A percentile compares a stretch with the other conserved stretches of the same genome.
These are phyloP conservation scores for Trilocha varians DNA, from an alignment of 2,888 invertebrate species.

Conservation along the genomic window DNA sequence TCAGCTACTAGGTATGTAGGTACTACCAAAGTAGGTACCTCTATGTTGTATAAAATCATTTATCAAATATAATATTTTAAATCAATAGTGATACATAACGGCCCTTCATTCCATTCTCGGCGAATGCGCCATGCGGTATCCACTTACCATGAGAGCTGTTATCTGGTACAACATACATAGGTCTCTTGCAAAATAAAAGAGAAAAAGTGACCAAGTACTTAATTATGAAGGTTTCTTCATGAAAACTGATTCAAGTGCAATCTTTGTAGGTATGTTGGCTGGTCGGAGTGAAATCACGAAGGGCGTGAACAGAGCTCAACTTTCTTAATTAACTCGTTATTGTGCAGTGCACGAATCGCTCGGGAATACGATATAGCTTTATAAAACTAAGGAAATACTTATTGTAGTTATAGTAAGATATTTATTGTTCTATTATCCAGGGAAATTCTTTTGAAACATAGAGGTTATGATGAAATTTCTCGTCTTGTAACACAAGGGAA, in stretches of 20 bases:
- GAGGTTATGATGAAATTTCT: too few relatives aligned
- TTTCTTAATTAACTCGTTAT: slow-evolving; percentile 41
- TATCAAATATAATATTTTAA: too few relatives aligned
- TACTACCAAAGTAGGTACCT: too few relatives aligned
- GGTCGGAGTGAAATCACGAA: slow-evolving; percentile 24
- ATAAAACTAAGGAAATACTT: background rate
- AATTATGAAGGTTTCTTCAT: background rate
- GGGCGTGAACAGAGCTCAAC: slow-evolving; percentile 20
- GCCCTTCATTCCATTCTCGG: too few relatives aligned
- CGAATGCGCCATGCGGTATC: too few relatives aligned
- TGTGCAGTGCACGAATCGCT: slow-evolving; percentile 23
- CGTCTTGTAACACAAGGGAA: too few relatives aligned
- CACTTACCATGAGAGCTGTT: too few relatives aligned
- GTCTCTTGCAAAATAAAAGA: too few relatives aligned
- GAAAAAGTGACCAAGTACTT: slow-evolving; percentile 14
- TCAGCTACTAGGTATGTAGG: too few relatives aligned
- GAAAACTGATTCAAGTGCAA: slow-evolving; percentile 15
- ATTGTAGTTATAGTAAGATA: background rate
- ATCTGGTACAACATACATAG: too few relatives aligned
- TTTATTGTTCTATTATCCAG: background rate
- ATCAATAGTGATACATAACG: too few relatives aligned
- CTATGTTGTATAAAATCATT: too few relatives aligned
- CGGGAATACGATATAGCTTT: slow-evolving; percentile 12
- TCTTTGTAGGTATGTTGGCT: slow-evolving; percentile 26
- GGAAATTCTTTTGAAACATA: background rate